Base-by-base conservation (phyloP, 2,797 vertebrate genomes). In the Natrix natrix region DNA sequence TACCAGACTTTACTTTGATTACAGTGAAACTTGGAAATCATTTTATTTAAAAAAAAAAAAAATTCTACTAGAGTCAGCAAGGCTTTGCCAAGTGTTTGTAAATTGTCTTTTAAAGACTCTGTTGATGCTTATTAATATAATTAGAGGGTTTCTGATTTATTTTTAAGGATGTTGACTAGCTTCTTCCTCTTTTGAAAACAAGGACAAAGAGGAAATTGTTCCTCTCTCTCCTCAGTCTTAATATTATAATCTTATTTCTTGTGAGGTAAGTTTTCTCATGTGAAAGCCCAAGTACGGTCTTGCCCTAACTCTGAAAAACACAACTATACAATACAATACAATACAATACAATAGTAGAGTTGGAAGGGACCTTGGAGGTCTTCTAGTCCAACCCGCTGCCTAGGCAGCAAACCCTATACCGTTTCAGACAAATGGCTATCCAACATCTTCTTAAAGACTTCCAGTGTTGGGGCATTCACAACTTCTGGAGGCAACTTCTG, bases 1-100 rank as follows among this genome's bases (percentile, higher is more conserved):
- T 37, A 28, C 14, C 8, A 48, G 0, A 11, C 63, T 94, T 94
- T 93, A 1, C 13, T 78, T 2, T 28, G 26, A n/a, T 12, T 88
- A 0, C n/a, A 74, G 7, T 52, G 28, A 7, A 32, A 4, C 22
- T 3, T 4, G 0, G 0, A 66, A 26, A 0, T 2, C 0, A 3
- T 60, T 94, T 93, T 89, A 86, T 94, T 55, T 6, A 5, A 22
- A 10, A n/a, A 12, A n/a, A 52, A 48, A 52, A 52, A 52, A 52
- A 52, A 48, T 56, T 91, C 59, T 60, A 89, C 14, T 90, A 2
- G 83, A 90, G 26, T 2, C 5, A n/a, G 43, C n/a, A n/a, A 28
- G 43, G 66, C 8, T 83, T 0, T 43, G 83, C n/a, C 56, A 52
- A 22, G 14, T 28, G 26, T 69, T 14, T 87, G 55, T 59, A 56